phyloP scores from a whole-genome alignment of 1,140 invertebrate species.

The Hormaphis cornu region DNA sequence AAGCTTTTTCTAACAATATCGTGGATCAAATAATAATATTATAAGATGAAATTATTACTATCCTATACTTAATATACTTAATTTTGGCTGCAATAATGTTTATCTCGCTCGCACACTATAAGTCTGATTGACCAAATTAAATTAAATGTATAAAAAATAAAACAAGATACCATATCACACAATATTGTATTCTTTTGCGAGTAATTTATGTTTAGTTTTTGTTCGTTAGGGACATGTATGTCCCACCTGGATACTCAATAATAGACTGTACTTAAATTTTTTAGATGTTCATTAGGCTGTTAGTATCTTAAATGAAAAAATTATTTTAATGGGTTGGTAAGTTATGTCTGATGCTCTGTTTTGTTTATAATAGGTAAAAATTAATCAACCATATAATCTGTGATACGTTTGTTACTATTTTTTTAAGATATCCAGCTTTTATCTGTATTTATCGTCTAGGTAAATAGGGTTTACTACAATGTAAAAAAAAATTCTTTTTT shows the following conservation, averaged over 20 bases:
- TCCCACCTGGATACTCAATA: slow-evolving; percentile 3
- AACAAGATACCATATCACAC: slow-evolving; percentile 12
- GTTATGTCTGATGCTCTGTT: slow-evolving; percentile 24
- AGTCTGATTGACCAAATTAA: slow-evolving; percentile 27
- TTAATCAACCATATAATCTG: slow-evolving; percentile 33
- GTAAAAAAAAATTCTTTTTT: background rate
- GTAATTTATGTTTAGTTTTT: slow-evolving; percentile 6
- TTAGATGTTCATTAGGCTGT: slow-evolving; percentile 28
- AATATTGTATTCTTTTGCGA: slow-evolving; percentile 16
- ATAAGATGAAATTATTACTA: background rate
- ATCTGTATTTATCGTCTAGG: slow-evolving; percentile 29
- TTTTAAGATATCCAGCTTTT: slow-evolving; percentile 32
- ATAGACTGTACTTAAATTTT: slow-evolving; percentile 26
- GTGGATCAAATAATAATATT: slow-evolving; percentile 5
- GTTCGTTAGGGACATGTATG: background rate
- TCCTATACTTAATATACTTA: background rate
- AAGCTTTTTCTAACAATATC: background rate
- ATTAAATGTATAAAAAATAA: background rate
- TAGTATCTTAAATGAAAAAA: slow-evolving; percentile 5
- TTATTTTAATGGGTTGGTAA: slow-evolving; percentile 30
- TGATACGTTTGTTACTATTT: slow-evolving; percentile 32
- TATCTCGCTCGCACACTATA: slow-evolving; percentile 11
- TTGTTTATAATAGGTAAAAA: slow-evolving; percentile 30
- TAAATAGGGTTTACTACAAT: slow-evolving; percentile 21
- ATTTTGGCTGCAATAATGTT: slow-evolving; percentile 15